These are phyloP conservation scores for Phrynocephalus guinanensis DNA, from an alignment of 2,797 vertebrate genomes.

Conservation along the genomic window DNA sequence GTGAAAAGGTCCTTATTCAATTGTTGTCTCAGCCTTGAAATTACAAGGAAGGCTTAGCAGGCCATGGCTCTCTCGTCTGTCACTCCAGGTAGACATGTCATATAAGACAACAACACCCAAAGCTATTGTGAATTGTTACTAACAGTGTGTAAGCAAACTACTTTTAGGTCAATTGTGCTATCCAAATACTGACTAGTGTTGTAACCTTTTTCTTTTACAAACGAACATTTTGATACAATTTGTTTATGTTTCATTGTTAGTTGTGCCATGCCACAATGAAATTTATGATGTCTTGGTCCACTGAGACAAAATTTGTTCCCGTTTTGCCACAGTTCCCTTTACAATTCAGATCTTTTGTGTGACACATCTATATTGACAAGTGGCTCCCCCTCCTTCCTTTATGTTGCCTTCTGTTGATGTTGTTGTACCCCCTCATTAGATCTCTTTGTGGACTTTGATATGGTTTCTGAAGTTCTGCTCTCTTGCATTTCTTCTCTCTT, in stretches of 20 bases:
- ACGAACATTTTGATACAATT: background rate
- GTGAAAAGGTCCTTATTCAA: no score
- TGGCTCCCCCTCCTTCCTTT: slow-evolving; percentile 37
- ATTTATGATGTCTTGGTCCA: slow-evolving; percentile 49
- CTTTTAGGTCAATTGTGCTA: background rate
- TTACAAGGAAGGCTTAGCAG: no score
- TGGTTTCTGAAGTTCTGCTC: slow-evolving; percentile 58
- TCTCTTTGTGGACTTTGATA: slow-evolving; percentile 63
- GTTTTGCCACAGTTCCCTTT: slow-evolving; percentile 52
- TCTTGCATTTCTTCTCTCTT: slow-evolving; percentile 63
- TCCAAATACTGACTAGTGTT: background rate
- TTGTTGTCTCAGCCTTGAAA: no score
- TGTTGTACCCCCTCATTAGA: slow-evolving; percentile 66
- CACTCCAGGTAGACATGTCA: no score
- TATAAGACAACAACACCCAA: no score
- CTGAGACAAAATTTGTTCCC: slow-evolving; percentile 26
- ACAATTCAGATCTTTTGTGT: slow-evolving; percentile 47
- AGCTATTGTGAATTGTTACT: no score
- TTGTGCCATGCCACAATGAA: slow-evolving; percentile 54
- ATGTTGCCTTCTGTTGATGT: slow-evolving; percentile 49
- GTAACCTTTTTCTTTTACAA: background rate
- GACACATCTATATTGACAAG: slow-evolving; percentile 47
- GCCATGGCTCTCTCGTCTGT: no score
- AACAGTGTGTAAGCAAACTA: no score
- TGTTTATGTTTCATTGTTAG: background rate